Evolutionary conservation across 2,113 vertebrate genomes (phyloP).

Genomic region (Sorex fumeus): DNA sequence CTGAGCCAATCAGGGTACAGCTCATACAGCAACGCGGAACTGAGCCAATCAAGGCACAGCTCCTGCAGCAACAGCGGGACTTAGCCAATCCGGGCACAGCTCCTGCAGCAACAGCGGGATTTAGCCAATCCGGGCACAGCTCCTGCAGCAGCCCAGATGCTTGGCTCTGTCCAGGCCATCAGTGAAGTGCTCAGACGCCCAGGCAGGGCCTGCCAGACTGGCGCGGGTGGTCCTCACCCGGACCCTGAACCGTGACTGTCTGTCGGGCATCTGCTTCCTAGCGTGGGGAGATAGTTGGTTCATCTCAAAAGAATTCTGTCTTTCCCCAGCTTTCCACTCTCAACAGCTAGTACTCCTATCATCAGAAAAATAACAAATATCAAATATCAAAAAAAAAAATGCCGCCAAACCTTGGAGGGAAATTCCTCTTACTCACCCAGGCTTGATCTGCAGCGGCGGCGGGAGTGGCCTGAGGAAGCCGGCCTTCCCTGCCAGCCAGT

Average conservation of each 20-base stretch:
- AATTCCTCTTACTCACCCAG: slow-evolving; percentile 90
- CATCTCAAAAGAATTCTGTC: not conserved
- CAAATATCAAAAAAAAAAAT: not conserved
- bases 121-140: too few relatives aligned
- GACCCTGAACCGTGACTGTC: too few relatives aligned
- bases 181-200: too few relatives aligned
- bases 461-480: slow-evolving; percentile 94
- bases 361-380: slow-evolving; percentile 46
- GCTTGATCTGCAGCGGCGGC: slow-evolving; percentile 92
- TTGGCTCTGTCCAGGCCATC: too few relatives aligned
- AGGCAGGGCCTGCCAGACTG: too few relatives aligned
- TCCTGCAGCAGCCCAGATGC: too few relatives aligned
- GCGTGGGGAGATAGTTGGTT: not conserved
- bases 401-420: not conserved
- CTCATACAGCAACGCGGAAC: too few relatives aligned
- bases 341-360: not conserved
- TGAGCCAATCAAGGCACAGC: too few relatives aligned
- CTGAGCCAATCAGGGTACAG: not conserved
- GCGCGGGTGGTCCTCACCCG: too few relatives aligned
- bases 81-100: too few relatives aligned
- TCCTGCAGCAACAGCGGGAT: too few relatives aligned
- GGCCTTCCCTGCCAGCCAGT: slow-evolving; percentile 94
- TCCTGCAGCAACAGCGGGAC: not conserved
- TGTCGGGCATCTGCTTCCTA: not conserved
- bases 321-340: not conserved